Base-by-base conservation (phyloP, 1,140 invertebrate species). In the Plutomurus gul region DNA sequence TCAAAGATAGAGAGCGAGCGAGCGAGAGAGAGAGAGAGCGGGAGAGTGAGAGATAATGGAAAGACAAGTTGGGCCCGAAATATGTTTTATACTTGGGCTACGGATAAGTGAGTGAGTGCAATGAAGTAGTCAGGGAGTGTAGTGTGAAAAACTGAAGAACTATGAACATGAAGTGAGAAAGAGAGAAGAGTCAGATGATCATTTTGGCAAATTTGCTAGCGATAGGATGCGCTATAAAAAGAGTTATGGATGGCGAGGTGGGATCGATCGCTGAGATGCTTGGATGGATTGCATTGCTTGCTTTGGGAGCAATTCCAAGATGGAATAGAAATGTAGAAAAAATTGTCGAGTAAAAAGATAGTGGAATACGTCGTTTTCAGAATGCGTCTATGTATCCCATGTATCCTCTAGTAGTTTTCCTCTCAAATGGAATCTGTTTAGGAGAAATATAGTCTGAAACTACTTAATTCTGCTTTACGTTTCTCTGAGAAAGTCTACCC, bases 141-240 rank as follows among this genome's bases (percentile, higher is more conserved):
- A 77, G 56, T 30, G 51, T 46, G 56, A 39, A 77, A 75, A 49
- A 49, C n/a, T 49, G 8, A 49, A 47, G 76, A 77, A 47, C 27
- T 36, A 65, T 65, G 56, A 65, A 65, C 56, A 46, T 37, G 36
- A 47, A 78, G 77, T 49, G 77, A 73, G 56, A 78, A 78, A 72
- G 70, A 78, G 77, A 72, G 47, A 11, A 39, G 43, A 71, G 65
- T 46, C 70, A 72, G 77, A 79, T 79, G 77, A 79, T 79, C 77
- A 79, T 79, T 79, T 79, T 79, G 77, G 77, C 77, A 79, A 79
- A 79, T 79, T 79, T 79, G 77, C 77, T 75, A 71, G 72, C 74
- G 77, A 79, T 79, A 79, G 77, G 49, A 79, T 75, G 77, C 47
- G 77, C 46, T 70, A 60, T 74, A 74, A 79, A 79, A 75, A 72